Base-by-base conservation (phyloP, 2,888 invertebrate species). In the Eutolmus rufibarbis region DNA sequence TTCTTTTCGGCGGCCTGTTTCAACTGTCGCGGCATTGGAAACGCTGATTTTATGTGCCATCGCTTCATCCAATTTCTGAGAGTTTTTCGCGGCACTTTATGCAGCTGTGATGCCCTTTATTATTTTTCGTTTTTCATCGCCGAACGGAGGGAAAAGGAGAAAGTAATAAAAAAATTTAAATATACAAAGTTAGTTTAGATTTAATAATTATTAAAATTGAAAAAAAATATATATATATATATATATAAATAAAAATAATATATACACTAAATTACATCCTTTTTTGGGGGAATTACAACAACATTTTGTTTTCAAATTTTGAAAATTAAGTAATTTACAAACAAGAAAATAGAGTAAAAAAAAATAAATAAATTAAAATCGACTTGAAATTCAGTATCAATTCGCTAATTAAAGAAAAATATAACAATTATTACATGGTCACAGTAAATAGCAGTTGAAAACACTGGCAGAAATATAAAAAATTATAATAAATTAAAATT, bases 31-130 rank as follows among this genome's bases (percentile, higher is more conserved):
- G 94, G 94, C 94, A 94, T 94, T 0, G 94, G 94, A 91, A 94
- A 94, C 0, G 94, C 94, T 0, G 94, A 94, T 87, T 94, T 94
- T 16, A 94, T 94, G 91, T 94, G 94, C 90, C 94, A 94, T 0
- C 94, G 92, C 89, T 94, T 94, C 94, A 94, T 94, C 94, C 94
- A 95, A 91, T 94, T 94, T 3, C 94, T 93, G 0, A 95, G 92
- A 0, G 94, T 94, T 87, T 94, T 94, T 23, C 95, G 92, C 0
- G 94, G 94, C 0, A 94, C 94, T 89, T 94, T 94, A 91, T 94
- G 94, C 0, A 94, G 94, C 90, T 94, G 94, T 0, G 94, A 94
- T 87, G 95, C 94, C 89, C 94, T 94, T 40, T 40, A 8, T 40
- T 7, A 0, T 40, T 40, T 40, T 40, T 40, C 3, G 7, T 40